Evolutionary conservation across 2,797 vertebrate species (phyloP).

Genomic region (Tenualosa ilisha): DNA sequence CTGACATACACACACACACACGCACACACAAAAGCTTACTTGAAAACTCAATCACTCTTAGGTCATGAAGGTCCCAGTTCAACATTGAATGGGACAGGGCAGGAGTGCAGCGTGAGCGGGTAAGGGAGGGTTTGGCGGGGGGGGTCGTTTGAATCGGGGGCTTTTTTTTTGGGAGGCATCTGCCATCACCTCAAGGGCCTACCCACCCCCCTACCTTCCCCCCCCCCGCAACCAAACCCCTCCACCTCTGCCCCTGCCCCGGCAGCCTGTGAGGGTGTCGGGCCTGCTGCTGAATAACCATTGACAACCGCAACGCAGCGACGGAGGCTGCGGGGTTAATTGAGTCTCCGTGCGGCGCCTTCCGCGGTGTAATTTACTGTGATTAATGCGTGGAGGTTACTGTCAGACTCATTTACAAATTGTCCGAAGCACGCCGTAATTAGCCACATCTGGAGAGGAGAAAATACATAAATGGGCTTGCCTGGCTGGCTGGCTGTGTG

Average conservation of each 20-base stretch:
- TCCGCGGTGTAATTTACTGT: slow-evolving; percentile 80
- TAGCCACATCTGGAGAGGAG: slow-evolving; percentile 66
- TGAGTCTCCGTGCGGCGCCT: slow-evolving; percentile 73
- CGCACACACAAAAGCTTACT: slow-evolving; percentile 62
- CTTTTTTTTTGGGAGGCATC: slow-evolving; percentile 40
- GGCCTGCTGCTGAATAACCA: slow-evolving; percentile 61
- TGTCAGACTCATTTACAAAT: slow-evolving; percentile 77
- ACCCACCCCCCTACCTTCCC: neutral
- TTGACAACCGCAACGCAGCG: slow-evolving; percentile 64
- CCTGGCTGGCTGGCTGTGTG: neutral
- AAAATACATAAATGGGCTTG: slow-evolving; percentile 21
- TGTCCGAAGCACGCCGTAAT: slow-evolving; percentile 69
- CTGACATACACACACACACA: neutral
- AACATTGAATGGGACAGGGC: slow-evolving; percentile 36
- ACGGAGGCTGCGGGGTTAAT: slow-evolving; percentile 78
- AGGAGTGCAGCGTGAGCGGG: neutral
- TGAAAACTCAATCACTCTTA: slow-evolving; percentile 60
- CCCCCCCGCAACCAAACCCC: neutral
- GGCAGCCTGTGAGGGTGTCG: slow-evolving; percentile 61
- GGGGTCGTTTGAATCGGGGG: neutral
- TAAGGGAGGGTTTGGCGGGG: neutral
- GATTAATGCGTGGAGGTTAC: slow-evolving; percentile 79
- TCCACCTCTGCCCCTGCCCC: slow-evolving; percentile 48
- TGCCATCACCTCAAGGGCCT: slow-evolving; percentile 52
- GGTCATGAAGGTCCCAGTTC: slow-evolving; percentile 53